These are phyloP conservation scores for Otocyon megalotis DNA, from an alignment of 2,113 vertebrate genomes.

Conservation along the genomic window DNA sequence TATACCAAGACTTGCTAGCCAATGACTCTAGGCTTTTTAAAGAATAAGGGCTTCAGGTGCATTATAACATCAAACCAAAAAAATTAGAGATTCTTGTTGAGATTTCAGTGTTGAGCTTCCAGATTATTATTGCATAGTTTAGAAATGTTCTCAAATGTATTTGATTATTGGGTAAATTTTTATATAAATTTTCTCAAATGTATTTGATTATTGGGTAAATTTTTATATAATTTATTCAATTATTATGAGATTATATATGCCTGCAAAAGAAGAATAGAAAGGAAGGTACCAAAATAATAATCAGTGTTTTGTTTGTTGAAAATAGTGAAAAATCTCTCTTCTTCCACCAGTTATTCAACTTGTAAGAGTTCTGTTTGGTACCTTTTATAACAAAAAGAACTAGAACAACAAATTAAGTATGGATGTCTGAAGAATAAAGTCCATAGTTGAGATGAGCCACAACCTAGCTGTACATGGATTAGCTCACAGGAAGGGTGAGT, in stretches of 20 bases:
- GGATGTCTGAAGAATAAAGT: neutral
- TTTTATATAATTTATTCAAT: neutral
- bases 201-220: slow-evolving; percentile 9
- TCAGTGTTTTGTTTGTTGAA: neutral
- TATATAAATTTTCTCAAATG: neutral
- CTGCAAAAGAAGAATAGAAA: neutral
- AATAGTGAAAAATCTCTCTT: neutral
- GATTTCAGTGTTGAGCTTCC: neutral
- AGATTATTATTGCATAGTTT: neutral
- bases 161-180: neutral
- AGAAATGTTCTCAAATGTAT: neutral
- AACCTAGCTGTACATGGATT: neutral
- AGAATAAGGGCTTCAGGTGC: neutral
- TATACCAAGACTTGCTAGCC: neutral
- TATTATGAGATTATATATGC: neutral
- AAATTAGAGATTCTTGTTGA: neutral
- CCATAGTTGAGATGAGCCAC: neutral
- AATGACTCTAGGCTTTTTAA: neutral
- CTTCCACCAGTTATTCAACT: neutral
- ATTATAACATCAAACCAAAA: neutral
- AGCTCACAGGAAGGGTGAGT: neutral
- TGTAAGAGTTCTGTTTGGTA: neutral
- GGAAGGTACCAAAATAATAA: neutral
- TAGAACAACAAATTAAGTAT: neutral
- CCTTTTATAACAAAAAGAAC: neutral